Evolutionary conservation across 1,140 invertebrate species (phyloP).

Genomic region (Notospermus geniculatus): DNA sequence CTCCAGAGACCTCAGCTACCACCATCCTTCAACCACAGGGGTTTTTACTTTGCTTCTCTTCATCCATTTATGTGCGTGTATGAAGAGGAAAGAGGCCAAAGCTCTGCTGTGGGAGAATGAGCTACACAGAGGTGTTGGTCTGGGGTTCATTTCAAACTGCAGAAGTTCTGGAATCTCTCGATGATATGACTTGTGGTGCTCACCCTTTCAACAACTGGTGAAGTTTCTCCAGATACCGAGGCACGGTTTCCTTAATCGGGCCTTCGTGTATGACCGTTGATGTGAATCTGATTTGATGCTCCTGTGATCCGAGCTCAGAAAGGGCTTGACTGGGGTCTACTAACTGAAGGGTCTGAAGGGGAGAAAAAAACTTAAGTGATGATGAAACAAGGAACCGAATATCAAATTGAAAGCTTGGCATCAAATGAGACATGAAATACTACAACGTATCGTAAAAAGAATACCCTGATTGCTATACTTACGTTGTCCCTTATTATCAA

Average conservation of each 20-base stretch:
- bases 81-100: no score
- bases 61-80: no score
- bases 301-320: conserved; percentile 81
- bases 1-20: no score
- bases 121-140: no score
- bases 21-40: no score
- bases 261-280: conserved; percentile 84
- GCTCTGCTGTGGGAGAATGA: no score
- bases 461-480: conserved; percentile 27
- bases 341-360: conserved; percentile 68
- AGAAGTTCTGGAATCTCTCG: no score
- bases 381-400: conserved; percentile 9
- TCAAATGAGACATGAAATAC: neutral
- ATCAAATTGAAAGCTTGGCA: neutral
- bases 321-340: conserved; percentile 87
- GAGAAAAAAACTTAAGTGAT: neutral
- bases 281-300: conserved; percentile 78
- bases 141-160: no score
- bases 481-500: conserved; percentile 84
- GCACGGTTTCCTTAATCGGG: conserved; percentile 70
- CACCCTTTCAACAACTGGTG: conserved; percentile 61
- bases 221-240: conserved; percentile 65
- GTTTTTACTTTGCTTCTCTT: no score
- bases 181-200: neutral
- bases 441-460: neutral